A percentile compares a stretch with the other conserved stretches of the same genome.
phyloP scores from a whole-genome alignment of 2,888 invertebrate genomes.

The Phaedon cochleariae region DNA sequence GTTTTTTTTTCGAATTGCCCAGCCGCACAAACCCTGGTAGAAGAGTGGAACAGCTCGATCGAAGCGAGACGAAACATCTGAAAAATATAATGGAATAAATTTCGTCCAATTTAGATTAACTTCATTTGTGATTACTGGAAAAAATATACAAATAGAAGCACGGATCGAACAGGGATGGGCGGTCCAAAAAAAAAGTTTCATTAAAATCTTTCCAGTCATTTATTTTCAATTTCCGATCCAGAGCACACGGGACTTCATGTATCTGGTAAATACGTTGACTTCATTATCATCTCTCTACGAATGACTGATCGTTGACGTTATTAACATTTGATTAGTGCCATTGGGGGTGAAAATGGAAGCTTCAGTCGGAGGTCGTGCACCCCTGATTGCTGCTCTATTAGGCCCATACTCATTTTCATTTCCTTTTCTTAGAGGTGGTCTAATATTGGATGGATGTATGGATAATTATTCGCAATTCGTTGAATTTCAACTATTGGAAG shows the following conservation, averaged over 20 bases:
- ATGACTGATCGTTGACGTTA: slow-evolving; percentile 35
- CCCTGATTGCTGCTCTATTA: slow-evolving; percentile 23
- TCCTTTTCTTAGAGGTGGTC: slow-evolving; percentile 35
- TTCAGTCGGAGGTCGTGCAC: not conserved
- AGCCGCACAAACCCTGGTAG: slow-evolving; percentile 27
- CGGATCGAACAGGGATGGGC: slow-evolving; percentile 46
- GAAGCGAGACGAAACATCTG: slow-evolving; percentile 43
- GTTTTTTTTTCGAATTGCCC: slow-evolving; percentile 27
- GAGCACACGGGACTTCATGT: slow-evolving; percentile 25
- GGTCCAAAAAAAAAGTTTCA: slow-evolving; percentile 56
- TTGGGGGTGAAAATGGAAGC: slow-evolving; percentile 30
- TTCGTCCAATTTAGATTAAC: slow-evolving; percentile 63
- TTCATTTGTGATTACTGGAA: slow-evolving; percentile 59
- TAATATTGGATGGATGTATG: slow-evolving; percentile 32
- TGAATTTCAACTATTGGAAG: slow-evolving; percentile 16
- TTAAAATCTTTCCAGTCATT: slow-evolving; percentile 62
- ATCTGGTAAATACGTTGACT: slow-evolving; percentile 36
- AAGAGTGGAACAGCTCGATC: slow-evolving; percentile 36
- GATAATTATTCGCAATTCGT: slow-evolving; percentile 32
- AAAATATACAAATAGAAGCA: slow-evolving; percentile 56
- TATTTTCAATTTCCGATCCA: slow-evolving; percentile 52
- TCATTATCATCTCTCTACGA: slow-evolving; percentile 30
- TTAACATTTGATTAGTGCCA: slow-evolving; percentile 44
- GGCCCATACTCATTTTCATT: slow-evolving; percentile 34
- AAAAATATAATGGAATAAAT: slow-evolving; percentile 61